Evolutionary conservation across 2,113 vertebrate species (phyloP).

Genomic region (Podiceps cristatus): DNA sequence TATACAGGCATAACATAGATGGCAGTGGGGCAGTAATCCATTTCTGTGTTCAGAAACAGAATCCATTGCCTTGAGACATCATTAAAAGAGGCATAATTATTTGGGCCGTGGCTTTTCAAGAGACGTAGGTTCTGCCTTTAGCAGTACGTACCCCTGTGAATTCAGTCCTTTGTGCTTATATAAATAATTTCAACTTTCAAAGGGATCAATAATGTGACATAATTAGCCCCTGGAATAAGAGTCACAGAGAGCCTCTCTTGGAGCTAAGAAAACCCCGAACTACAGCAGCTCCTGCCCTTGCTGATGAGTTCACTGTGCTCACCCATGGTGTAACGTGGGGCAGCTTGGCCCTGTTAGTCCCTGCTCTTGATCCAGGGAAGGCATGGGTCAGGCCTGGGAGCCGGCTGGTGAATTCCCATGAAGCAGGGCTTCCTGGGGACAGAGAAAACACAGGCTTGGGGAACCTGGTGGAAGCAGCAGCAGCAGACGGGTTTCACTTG

Average conservation of each 20-base stretch:
- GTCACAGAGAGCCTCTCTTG: not conserved
- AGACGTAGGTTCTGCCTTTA: not conserved
- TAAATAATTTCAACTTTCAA: not conserved
- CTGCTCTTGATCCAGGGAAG: not conserved
- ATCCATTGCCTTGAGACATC: not conserved
- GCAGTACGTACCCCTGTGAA: not conserved
- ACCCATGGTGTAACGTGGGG: fast-evolving
- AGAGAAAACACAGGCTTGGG: not conserved
- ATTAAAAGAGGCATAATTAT: not conserved
- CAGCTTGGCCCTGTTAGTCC: not conserved
- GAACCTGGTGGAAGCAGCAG: not conserved
- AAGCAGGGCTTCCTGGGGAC: not conserved
- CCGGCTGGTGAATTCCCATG: not conserved
- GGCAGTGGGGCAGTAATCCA: not conserved
- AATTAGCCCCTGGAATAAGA: not conserved
- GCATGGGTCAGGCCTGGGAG: not conserved
- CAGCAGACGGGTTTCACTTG: fast-evolving
- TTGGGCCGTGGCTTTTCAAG: not conserved
- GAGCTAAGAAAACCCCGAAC: not conserved
- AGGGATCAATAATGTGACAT: not conserved
- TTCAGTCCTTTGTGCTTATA: not conserved
- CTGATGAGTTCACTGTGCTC: not conserved
- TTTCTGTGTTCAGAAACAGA: not conserved
- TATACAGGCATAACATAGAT: not conserved
- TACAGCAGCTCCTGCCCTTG: not conserved